Evolutionary conservation across 2,888 invertebrate genomes (phyloP).

Genomic region (Rhaphigaster nebulosa): DNA sequence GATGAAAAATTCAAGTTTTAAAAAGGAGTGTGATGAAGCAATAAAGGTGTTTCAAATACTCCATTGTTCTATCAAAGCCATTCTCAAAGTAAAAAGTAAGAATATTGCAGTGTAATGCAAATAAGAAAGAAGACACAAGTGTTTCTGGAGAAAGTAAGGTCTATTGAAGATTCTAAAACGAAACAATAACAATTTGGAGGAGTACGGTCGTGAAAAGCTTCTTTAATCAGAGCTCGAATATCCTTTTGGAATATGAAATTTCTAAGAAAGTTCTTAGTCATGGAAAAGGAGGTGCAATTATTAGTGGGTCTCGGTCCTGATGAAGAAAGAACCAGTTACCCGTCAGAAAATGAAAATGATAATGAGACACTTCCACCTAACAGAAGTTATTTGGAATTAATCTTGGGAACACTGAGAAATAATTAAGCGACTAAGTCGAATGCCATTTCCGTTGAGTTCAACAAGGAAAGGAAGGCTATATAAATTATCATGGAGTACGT

Average conservation of each 20-base stretch:
- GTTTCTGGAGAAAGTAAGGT: background rate
- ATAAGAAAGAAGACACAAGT: background rate
- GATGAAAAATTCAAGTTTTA: background rate
- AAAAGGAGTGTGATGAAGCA: background rate
- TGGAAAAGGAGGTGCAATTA: background rate
- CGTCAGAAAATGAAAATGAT: background rate
- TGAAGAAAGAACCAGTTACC: background rate
- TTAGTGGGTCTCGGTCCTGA: background rate
- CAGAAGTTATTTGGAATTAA: background rate
- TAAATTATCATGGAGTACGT: background rate
- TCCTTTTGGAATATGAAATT: background rate
- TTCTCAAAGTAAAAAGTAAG: background rate
- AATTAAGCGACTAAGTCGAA: background rate
- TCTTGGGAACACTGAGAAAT: constrained; percentile 3
- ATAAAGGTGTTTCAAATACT: background rate
- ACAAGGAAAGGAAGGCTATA: background rate
- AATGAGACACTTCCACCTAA: constrained; percentile 12
- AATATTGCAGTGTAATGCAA: background rate
- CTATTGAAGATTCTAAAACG: background rate
- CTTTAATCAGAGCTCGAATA: background rate
- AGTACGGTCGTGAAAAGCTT: background rate
- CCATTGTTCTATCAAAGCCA: background rate
- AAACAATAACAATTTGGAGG: background rate
- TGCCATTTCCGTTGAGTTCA: background rate
- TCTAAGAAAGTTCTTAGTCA: background rate